Evolutionary conservation across 2,888 invertebrate species (phyloP).

Genomic region (Smittia sp.): DNA sequence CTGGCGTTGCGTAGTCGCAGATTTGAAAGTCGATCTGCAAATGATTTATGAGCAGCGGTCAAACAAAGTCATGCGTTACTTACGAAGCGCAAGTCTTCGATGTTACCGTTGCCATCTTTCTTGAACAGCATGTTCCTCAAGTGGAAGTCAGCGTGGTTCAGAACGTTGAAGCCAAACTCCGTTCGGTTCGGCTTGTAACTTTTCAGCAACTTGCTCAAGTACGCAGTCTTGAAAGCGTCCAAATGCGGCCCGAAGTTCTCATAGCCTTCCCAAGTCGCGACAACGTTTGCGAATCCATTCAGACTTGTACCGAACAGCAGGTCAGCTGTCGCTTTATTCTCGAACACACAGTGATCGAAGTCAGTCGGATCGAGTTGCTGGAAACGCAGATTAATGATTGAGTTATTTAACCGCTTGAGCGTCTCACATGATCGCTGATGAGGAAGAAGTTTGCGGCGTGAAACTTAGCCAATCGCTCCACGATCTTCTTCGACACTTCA

Average conservation of each 20-base stretch:
- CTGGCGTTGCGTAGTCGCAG: conserved; percentile 42
- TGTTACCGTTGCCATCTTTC: conserved; percentile 46
- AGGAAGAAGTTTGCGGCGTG: conserved; percentile 52
- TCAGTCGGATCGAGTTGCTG: neutral
- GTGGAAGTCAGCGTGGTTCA: conserved; percentile 54
- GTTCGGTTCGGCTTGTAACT: conserved; percentile 24
- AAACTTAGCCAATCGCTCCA: conserved; percentile 54
- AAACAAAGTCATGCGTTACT: conserved; percentile 42
- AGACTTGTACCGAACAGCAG: conserved; percentile 29
- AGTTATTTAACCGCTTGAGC: neutral
- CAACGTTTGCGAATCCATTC: conserved; percentile 28
- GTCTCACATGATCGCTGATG: neutral
- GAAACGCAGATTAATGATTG: neutral
- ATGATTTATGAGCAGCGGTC: neutral
- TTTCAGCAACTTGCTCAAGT: conserved; percentile 22
- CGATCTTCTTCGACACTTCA: conserved; percentile 51
- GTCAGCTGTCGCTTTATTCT: conserved; percentile 16
- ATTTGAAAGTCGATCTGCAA: conserved; percentile 43
- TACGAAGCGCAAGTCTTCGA: conserved; percentile 49
- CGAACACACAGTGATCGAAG: neutral
- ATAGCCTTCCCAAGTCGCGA: conserved; percentile 39
- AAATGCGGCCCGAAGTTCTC: conserved; percentile 26
- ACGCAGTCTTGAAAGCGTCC: conserved; percentile 6
- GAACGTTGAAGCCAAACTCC: conserved; percentile 48
- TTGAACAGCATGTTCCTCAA: conserved; percentile 52